Evolutionary conservation across 2,113 vertebrate species (phyloP).

Genomic region (Nyctereutes procyonoides): DNA sequence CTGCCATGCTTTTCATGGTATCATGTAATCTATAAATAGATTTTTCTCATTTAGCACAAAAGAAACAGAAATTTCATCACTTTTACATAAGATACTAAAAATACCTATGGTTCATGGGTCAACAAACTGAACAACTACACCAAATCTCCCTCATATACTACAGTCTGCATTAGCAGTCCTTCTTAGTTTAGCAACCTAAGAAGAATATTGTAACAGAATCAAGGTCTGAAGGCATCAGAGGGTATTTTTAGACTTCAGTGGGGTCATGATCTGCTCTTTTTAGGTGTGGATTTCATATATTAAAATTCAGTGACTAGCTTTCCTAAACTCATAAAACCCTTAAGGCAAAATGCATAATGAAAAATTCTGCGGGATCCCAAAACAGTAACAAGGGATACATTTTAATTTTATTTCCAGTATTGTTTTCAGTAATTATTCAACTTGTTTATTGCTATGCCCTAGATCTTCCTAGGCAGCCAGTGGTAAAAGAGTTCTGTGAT

Average conservation of each 20-base stretch:
- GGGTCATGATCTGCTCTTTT: constrained; percentile 70
- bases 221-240: constrained; percentile 66
- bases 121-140: constrained; percentile 42
- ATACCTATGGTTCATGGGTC: constrained; percentile 41
- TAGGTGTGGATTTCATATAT: constrained; percentile 78
- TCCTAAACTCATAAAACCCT: constrained; percentile 28
- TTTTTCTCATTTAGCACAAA: constrained; percentile 74
- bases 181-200: constrained; percentile 69
- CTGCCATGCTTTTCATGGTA: constrained; percentile 42
- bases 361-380: neutral
- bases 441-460: neutral
- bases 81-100: constrained; percentile 66
- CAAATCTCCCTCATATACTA: constrained; percentile 30
- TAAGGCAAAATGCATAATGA: constrained; percentile 28
- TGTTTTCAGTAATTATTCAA: neutral
- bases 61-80: constrained; percentile 65
- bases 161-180: constrained; percentile 42
- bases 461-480: neutral
- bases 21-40: constrained; percentile 73
- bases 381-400: neutral
- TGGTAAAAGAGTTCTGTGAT: constrained; percentile 20
- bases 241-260: constrained; percentile 80
- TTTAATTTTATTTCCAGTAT: constrained; percentile 50
- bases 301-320: constrained; percentile 75
- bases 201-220: constrained; percentile 77